Conservation (phyloP, 2,888 invertebrate genomes). For the Catocala fraxini region DNA sequence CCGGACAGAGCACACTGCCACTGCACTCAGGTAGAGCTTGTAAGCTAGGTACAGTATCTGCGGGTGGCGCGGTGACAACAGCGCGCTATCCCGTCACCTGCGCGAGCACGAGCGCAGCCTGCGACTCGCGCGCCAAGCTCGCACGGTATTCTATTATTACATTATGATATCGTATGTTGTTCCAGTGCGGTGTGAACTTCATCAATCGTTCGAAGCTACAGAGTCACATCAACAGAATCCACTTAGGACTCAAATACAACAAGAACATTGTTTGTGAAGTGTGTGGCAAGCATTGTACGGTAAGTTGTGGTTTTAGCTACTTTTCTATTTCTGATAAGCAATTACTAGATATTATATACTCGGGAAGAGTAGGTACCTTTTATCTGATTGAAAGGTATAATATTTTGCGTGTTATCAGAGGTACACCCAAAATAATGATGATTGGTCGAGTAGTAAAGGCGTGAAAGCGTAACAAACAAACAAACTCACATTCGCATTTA, state of each 20-base stretch:
- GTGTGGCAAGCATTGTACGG: constrained; percentile 76
- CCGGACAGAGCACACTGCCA: constrained; percentile 12
- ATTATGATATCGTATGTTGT: constrained; percentile 6
- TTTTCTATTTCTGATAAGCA: too few relatives aligned
- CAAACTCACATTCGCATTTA: too few relatives aligned
- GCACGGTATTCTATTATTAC: too few relatives aligned
- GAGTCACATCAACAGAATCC: constrained; percentile 67
- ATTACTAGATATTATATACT: too few relatives aligned
- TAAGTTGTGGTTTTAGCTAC: constrained; percentile 49
- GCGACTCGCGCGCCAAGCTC: constrained; percentile 1
- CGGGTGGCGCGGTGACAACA: constrained; percentile 27
- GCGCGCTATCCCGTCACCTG: constrained; percentile 38
- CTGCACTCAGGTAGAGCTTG: constrained; percentile 12
- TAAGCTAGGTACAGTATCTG: constrained; percentile 54
- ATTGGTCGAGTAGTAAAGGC: too few relatives aligned
- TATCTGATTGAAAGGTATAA: too few relatives aligned
- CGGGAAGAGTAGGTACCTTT: too few relatives aligned
- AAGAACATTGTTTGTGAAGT: constrained; percentile 76
- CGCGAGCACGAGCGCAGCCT: constrained; percentile 46
- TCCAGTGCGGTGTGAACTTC: constrained; percentile 66
- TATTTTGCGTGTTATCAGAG: too few relatives aligned
- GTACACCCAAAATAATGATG: too few relatives aligned
- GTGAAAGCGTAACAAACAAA: too few relatives aligned
- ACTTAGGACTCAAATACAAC: constrained; percentile 71
- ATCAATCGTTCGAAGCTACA: constrained; percentile 60